These are phyloP conservation scores for Andrena fulva DNA, from an alignment of 2,888 invertebrate genomes.

Conservation along the genomic window DNA sequence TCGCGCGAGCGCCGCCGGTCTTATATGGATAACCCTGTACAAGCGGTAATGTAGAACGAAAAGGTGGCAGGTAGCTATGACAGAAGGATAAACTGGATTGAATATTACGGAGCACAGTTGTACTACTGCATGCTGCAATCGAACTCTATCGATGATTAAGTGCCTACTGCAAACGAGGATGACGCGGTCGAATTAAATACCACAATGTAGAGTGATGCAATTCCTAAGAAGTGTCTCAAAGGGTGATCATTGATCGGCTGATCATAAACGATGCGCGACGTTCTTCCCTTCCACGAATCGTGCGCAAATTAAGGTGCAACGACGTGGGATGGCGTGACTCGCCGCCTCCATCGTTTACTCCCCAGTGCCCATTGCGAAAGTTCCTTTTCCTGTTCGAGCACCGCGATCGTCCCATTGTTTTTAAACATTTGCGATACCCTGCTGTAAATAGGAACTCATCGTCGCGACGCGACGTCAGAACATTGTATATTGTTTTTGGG, in stretches of 20 bases:
- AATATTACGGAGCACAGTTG: background rate
- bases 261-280: background rate
- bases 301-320: conserved; percentile 23
- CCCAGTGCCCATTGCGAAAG: conserved; percentile 17
- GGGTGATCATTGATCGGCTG: background rate
- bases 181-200: background rate
- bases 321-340: conserved; percentile 5
- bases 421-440: conserved; percentile 27
- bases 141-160: background rate
- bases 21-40: too few species aligned
- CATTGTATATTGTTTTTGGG: too few species aligned
- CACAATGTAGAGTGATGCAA: background rate
- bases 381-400: conserved; percentile 25
- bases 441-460: background rate
- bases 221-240: background rate
- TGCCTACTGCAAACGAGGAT: background rate
- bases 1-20: too few species aligned
- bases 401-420: conserved; percentile 25
- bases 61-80: background rate
- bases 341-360: conserved; percentile 8
- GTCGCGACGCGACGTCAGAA: background rate
- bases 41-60: background rate
- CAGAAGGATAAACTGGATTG: background rate
- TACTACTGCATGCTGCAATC: background rate
- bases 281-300: conserved; percentile 18